phyloP scores from a whole-genome alignment of 2,888 invertebrate species.

The Ctena decussata region DNA sequence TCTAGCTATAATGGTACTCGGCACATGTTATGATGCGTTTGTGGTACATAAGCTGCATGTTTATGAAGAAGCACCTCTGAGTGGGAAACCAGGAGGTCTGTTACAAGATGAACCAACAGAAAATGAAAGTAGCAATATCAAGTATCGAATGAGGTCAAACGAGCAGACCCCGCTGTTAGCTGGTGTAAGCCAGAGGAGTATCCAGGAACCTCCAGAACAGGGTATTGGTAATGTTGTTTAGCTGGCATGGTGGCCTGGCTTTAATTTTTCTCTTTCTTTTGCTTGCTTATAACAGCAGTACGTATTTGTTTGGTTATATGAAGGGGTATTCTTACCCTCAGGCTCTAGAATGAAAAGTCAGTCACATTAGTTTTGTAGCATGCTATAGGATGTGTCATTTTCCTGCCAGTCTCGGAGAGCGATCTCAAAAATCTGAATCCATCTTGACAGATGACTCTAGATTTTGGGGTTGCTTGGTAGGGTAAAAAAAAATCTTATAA shows the following conservation, averaged over 20 bases:
- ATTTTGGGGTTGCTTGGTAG: too few species aligned
- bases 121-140: constrained; percentile 33
- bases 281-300: background rate
- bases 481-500: too few species aligned
- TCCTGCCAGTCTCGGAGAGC: too few species aligned
- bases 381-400: too few species aligned
- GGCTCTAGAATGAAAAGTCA: too few species aligned
- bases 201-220: constrained; percentile 32
- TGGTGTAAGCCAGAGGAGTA: constrained; percentile 1
- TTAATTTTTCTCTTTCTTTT: background rate
- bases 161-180: constrained; percentile 5
- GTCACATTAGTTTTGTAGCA: too few species aligned
- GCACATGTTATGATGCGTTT: constrained; percentile 64
- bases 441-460: too few species aligned
- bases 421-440: too few species aligned
- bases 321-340: too few species aligned
- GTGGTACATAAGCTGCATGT: constrained; percentile 59
- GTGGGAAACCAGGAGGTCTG: constrained; percentile 25
- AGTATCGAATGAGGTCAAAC: constrained; percentile 29
- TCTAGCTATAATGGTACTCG: constrained; percentile 45
- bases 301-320: too few species aligned
- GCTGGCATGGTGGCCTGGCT: background rate
- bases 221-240: constrained; percentile 39
- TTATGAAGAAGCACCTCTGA: background rate
- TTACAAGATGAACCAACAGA: constrained; percentile 13